These are phyloP conservation scores for Prolemur simus DNA, from an alignment of 2,113 vertebrate genomes.

Conservation along the genomic window DNA sequence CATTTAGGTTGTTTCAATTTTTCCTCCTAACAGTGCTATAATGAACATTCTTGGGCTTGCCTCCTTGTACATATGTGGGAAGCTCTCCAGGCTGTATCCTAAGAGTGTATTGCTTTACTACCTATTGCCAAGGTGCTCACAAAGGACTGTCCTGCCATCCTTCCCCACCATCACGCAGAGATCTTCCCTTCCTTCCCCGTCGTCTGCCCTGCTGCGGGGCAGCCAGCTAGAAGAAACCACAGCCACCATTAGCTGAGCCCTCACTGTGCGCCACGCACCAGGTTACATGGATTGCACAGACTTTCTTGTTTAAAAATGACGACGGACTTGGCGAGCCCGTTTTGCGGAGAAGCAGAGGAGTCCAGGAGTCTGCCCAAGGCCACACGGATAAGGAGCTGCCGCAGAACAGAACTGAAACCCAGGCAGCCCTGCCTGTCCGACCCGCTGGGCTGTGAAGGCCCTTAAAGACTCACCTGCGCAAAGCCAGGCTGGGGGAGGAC, in stretches of 20 bases:
- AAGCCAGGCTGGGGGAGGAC: no score
- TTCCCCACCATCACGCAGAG: rapidly evolving
- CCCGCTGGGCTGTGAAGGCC: background rate
- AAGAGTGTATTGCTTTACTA: rapidly evolving
- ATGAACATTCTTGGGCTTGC: background rate
- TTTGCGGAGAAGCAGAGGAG: background rate
- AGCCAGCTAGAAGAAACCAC: background rate
- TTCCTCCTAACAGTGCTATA: rapidly evolving
- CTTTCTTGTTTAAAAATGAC: background rate
- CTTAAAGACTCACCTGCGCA: rapidly evolving
- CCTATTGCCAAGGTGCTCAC: rapidly evolving
- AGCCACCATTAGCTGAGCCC: background rate
- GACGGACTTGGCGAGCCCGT: rapidly evolving
- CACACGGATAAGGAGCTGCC: rapidly evolving
- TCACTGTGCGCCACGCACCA: background rate
- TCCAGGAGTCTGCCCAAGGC: background rate
- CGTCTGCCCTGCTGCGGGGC: background rate
- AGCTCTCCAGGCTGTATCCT: background rate
- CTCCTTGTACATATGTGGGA: rapidly evolving
- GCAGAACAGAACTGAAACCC: background rate
- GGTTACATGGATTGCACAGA: background rate
- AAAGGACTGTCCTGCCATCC: rapidly evolving
- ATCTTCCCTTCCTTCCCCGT: background rate
- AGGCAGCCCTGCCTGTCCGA: background rate
- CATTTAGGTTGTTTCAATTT: background rate